phyloP scores from a whole-genome alignment of 2,888 invertebrate species.

The Harpalus rufipes region DNA sequence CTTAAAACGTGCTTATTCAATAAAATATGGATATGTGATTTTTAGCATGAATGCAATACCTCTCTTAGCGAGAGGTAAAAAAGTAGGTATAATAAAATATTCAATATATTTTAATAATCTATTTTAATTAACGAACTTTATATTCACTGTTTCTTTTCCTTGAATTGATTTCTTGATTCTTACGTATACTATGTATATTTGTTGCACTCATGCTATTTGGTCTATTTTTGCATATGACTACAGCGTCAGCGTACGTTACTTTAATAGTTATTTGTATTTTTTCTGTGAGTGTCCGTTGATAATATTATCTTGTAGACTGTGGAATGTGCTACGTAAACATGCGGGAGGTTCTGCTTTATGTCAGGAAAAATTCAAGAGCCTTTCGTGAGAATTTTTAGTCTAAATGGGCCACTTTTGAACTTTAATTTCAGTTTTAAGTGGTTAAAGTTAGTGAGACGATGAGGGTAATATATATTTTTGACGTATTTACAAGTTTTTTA shows the following conservation, averaged over 20 bases:
- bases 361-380: conserved; percentile 28
- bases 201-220: not conserved
- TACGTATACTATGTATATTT: not conserved
- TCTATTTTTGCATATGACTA: conserved; percentile 10
- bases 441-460: not conserved
- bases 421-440: conserved; percentile 26
- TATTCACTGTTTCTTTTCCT: not conserved
- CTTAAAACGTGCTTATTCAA: no score
- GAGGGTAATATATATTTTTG: conserved; percentile 4
- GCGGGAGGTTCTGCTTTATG: conserved; percentile 46
- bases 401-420: conserved; percentile 38
- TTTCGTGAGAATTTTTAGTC: conserved; percentile 45
- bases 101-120: no score
- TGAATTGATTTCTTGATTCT: not conserved
- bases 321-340: conserved; percentile 52
- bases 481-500: conserved; percentile 18
- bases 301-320: conserved; percentile 34
- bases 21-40: no score
- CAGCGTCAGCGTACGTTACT: not conserved
- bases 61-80: no score
- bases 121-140: no score
- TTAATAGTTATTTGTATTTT: conserved; percentile 40
- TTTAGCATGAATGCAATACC: no score
- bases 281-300: conserved; percentile 38
- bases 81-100: no score